A percentile compares a stretch with the other conserved stretches of the same genome.
These are phyloP conservation scores for Chrysaora quinquecirrha DNA, from an alignment of 30 jellyfish, hydroid and myxozoan genomes.

Conservation along the genomic window DNA sequence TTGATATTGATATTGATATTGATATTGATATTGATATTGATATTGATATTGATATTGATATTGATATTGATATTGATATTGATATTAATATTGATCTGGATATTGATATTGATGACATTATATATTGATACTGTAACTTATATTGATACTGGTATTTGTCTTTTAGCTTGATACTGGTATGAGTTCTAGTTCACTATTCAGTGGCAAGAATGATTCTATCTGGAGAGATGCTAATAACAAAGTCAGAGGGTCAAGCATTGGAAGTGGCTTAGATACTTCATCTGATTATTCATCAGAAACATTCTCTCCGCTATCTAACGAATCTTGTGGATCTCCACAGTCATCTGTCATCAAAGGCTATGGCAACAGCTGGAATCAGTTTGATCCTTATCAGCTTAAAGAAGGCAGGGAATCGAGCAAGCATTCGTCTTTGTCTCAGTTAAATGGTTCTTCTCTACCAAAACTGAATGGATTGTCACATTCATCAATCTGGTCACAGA, in stretches of 20 bases:
- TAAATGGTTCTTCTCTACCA: conserved; percentile 29
- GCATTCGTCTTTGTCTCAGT: conserved; percentile 27
- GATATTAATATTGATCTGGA: too few relatives aligned
- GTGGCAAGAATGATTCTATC: conserved; percentile 34
- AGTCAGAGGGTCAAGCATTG: conserved; percentile 71
- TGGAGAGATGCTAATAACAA: conserved; percentile 61
- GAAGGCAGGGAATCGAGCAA: conserved; percentile 51
- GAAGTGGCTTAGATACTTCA: conserved; percentile 69
- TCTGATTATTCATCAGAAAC: conserved; percentile 83
- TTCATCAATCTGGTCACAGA: conserved; percentile 52
- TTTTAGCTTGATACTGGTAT: conserved; percentile 64
- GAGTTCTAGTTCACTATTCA: conserved; percentile 37
- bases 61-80: too few relatives aligned
- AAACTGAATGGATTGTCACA: conserved; percentile 28
- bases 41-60: too few relatives aligned
- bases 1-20: too few relatives aligned
- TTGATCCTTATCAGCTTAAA: conserved; percentile 13
- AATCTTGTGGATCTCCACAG: conserved; percentile 90
- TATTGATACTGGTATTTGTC: too few relatives aligned
- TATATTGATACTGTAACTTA: too few relatives aligned
- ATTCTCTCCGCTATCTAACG: conserved; percentile 84
- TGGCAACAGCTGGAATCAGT: conserved; percentile 54
- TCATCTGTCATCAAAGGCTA: conserved; percentile 42
- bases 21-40: too few relatives aligned
- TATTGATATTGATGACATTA: too few relatives aligned